Percentiles rank a stretch among this genome's conserved stretches.
Evolutionary conservation across 2,797 vertebrate genomes (phyloP).

Genomic region (Podarcis lilfordi): DNA sequence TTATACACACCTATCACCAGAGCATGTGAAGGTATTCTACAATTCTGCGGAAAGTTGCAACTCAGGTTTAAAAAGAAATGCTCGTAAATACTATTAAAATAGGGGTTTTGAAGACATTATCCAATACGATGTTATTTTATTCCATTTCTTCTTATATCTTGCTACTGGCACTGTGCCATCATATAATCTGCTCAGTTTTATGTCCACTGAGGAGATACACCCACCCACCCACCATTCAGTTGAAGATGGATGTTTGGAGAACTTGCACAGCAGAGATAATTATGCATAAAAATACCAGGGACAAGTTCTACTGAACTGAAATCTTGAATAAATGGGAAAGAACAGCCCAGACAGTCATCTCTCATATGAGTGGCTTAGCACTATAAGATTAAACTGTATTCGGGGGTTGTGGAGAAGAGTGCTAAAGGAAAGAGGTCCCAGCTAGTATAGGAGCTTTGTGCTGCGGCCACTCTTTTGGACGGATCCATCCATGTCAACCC

Average conservation of each 20-base stretch:
- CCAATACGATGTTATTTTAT: neutral
- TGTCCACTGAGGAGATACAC: neutral
- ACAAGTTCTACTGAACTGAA: constrained; percentile 31
- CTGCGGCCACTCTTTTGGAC: neutral
- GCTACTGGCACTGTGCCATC: neutral
- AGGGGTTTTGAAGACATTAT: neutral
- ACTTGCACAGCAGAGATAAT: neutral
- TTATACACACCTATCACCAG: neutral
- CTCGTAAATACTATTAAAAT: neutral
- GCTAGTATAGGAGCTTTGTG: neutral
- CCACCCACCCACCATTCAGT: neutral
- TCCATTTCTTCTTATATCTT: neutral
- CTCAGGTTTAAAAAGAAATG: neutral
- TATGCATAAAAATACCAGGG: neutral
- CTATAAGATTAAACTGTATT: neutral
- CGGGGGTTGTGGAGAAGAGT: neutral
- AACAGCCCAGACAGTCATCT: neutral
- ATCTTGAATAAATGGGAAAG: neutral
- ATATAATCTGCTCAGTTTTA: neutral
- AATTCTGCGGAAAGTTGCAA: neutral
- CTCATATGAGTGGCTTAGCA: neutral
- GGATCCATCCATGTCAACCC: neutral
- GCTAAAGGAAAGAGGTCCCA: neutral
- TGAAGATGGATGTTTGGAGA: neutral
- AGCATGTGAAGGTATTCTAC: neutral